Percentiles rank a stretch among this genome's conserved stretches.
phyloP scores from a whole-genome alignment of 2,797 vertebrate genomes.

The Diceros bicornis region DNA sequence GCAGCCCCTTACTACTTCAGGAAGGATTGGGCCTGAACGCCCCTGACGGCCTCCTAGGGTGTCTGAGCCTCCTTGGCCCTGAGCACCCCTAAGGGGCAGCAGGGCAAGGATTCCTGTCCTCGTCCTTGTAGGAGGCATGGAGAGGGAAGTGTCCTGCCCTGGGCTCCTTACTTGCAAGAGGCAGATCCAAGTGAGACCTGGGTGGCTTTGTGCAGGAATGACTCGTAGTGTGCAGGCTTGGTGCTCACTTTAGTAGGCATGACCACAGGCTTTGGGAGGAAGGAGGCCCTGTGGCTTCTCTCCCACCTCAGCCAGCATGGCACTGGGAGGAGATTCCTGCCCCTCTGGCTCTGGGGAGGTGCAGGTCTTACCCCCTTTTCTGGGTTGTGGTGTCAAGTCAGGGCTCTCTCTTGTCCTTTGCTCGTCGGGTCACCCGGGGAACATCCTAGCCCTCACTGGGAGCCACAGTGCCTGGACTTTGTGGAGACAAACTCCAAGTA shows the following conservation, averaged over 20 bases:
- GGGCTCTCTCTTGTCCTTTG: neutral
- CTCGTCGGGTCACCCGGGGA: neutral
- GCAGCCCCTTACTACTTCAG: neutral
- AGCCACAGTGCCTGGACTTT: neutral
- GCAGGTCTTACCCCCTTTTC: neutral
- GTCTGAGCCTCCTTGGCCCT: neutral
- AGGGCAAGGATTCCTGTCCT: neutral
- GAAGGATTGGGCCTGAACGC: neutral
- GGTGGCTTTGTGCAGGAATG: neutral
- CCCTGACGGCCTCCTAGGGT: neutral
- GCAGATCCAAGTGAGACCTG: neutral
- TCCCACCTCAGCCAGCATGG: neutral
- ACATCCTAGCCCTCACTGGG: neutral
- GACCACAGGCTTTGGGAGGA: neutral
- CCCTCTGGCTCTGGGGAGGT: neutral
- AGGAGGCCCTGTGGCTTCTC: neutral
- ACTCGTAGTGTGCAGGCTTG: neutral
- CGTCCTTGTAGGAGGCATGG: neutral
- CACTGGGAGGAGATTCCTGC: neutral
- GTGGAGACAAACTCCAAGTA: neutral
- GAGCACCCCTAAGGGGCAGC: neutral
- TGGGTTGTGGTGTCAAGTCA: neutral
- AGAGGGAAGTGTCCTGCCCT: neutral
- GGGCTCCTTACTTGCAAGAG: neutral
- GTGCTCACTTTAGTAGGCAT: neutral